phyloP scores from a whole-genome alignment of 2,797 vertebrate species.

The Microctenopoma stevenorrisi region DNA sequence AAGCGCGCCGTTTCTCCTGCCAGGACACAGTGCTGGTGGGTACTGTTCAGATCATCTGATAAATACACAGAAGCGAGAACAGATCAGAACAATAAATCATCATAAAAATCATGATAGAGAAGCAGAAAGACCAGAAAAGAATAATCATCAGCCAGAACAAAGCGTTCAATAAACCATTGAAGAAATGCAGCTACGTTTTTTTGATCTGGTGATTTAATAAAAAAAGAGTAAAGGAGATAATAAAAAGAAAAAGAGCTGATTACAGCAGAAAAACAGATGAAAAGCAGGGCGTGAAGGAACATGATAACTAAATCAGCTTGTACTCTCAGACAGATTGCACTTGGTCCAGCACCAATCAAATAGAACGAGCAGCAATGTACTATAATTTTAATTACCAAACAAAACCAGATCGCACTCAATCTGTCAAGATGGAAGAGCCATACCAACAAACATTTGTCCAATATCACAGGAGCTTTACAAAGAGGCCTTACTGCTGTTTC shows the following conservation, averaged over 20 bases:
- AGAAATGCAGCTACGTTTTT: background rate
- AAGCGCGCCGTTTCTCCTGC: slow-evolving; percentile 91
- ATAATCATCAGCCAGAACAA: slow-evolving; percentile 2
- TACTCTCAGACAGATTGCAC: slow-evolving; percentile 64
- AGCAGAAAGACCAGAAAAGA: background rate
- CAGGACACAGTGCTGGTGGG: slow-evolving; percentile 96
- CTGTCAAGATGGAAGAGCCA: slow-evolving; percentile 74
- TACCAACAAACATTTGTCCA: slow-evolving; percentile 84
- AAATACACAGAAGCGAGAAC: slow-evolving; percentile 49
- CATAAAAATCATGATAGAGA: slow-evolving; percentile 14
- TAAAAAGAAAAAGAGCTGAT: slow-evolving; percentile 37
- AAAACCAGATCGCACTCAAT: slow-evolving; percentile 79
- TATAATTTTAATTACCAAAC: slow-evolving; percentile 82
- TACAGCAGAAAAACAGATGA: slow-evolving; percentile 64
- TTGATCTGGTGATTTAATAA: slow-evolving; percentile 28
- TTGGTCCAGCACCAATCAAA: slow-evolving; percentile 67
- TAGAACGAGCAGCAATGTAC: slow-evolving; percentile 67
- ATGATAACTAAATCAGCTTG: slow-evolving; percentile 68
- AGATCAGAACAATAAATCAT: slow-evolving; percentile 6
- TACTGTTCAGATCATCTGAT: slow-evolving; percentile 93
- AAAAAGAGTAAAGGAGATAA: slow-evolving; percentile 19
- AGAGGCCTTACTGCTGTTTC: slow-evolving; percentile 81
- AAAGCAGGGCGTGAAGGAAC: slow-evolving; percentile 52
- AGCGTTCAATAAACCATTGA: background rate
- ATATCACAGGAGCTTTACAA: slow-evolving; percentile 76